Evolutionary conservation across 2,888 invertebrate genomes (phyloP).

Genomic region (Eupithecia centaureata): DNA sequence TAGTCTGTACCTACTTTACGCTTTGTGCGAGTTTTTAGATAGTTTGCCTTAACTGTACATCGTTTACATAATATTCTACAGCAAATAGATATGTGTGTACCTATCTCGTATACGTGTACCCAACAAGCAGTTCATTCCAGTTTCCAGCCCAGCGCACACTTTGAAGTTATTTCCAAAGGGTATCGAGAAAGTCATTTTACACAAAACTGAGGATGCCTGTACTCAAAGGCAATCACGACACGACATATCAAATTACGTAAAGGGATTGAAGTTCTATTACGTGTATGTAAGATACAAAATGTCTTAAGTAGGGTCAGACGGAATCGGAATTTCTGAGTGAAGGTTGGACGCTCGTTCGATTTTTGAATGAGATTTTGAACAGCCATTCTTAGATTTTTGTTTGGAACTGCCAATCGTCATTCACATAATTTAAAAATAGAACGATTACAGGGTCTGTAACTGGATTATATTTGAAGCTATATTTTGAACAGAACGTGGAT

Average conservation of each 20-base stretch:
- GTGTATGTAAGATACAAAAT: background rate
- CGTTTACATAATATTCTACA: background rate
- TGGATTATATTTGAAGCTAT: background rate
- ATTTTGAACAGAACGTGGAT: background rate
- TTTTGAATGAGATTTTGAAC: background rate
- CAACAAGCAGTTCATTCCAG: conserved; percentile 2
- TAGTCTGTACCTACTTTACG: too few species aligned
- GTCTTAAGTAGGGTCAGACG: background rate
- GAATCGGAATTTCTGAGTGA: background rate
- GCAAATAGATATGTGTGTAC: background rate
- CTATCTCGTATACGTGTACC: background rate
- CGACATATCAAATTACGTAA: background rate
- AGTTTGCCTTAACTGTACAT: too few species aligned
- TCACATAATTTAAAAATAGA: background rate
- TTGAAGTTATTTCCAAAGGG: conserved; percentile 22
- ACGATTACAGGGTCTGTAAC: background rate
- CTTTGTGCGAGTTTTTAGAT: too few species aligned
- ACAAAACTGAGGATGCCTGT: background rate
- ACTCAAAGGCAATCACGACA: background rate
- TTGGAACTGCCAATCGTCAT: background rate
- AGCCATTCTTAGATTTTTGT: background rate
- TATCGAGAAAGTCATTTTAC: background rate
- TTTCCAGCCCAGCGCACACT: conserved; percentile 11
- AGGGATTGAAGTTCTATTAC: background rate
- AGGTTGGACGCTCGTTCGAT: background rate